A percentile compares a stretch with the other conserved stretches of the same genome.
Conservation (phyloP, 2,888 invertebrate genomes). For the Agonopterix subpropinquella region DNA sequence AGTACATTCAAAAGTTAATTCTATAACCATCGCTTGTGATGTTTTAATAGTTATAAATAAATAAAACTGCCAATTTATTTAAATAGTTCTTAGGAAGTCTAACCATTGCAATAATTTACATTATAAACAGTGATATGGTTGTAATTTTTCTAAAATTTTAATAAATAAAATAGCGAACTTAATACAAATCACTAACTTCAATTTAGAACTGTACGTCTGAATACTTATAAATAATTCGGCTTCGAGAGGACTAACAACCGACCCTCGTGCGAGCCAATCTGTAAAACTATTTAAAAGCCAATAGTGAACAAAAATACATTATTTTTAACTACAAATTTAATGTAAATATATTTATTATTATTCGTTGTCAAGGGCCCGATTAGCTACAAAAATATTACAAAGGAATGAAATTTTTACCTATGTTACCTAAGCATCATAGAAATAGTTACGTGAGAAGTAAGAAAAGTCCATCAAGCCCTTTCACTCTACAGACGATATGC, state of each 20-base stretch:
- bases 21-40: slow-evolving; percentile 34
- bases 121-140: slow-evolving; percentile 50
- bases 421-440: slow-evolving; percentile 8
- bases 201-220: slow-evolving; percentile 10
- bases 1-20: slow-evolving; percentile 7
- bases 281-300: slow-evolving; percentile 10
- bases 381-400: slow-evolving; percentile 14
- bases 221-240: slow-evolving; percentile 41
- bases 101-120: slow-evolving; percentile 20
- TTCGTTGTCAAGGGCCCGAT: slow-evolving; percentile 40
- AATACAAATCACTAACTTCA: slow-evolving; percentile 37
- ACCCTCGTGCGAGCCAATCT: slow-evolving; percentile 16
- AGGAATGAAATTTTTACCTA: slow-evolving; percentile 24
- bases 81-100: neutral
- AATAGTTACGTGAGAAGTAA: slow-evolving; percentile 19
- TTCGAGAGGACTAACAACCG: slow-evolving; percentile 35
- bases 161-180: slow-evolving; percentile 21
- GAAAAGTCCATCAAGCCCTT: slow-evolving; percentile 43
- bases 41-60: slow-evolving; percentile 23
- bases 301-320: neutral
- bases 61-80: slow-evolving; percentile 27
- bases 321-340: slow-evolving; percentile 1
- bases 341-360: slow-evolving; percentile 8
- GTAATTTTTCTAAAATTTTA: slow-evolving; percentile 21
- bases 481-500: slow-evolving; percentile 28